Conservation (phyloP, 2,888 invertebrate genomes). For the Blastobasis adustella region DNA sequence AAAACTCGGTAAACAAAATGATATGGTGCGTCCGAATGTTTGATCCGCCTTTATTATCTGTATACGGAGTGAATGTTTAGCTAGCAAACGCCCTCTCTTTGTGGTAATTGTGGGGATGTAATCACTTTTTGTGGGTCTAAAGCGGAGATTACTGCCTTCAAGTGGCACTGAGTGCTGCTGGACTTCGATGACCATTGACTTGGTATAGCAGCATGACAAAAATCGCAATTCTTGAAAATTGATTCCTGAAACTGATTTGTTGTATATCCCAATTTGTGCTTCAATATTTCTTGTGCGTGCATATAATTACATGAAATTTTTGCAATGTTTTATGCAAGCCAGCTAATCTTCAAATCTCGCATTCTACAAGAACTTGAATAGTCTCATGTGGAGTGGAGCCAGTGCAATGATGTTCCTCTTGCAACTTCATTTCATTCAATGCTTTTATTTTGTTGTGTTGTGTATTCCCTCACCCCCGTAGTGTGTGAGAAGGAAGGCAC, state of each 20-base stretch:
- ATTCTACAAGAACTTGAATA: not conserved
- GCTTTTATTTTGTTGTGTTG: conserved; percentile 62
- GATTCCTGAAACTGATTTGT: no score
- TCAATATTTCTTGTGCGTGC: not conserved
- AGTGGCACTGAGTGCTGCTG: conserved; percentile 12
- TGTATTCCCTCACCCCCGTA: conserved; percentile 32
- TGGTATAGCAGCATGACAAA: no score
- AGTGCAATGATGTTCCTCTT: conserved; percentile 29
- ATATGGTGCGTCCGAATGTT: conserved; percentile 70
- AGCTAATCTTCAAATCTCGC: no score
- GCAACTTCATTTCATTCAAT: conserved; percentile 39
- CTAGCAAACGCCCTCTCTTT: conserved; percentile 56
- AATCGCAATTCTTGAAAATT: no score
- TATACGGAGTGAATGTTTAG: conserved; percentile 60
- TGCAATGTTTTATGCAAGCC: no score
- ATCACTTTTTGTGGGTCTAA: conserved; percentile 34
- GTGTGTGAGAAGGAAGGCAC: conserved; percentile 44
- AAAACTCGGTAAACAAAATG: conserved; percentile 74
- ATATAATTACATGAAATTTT: no score
- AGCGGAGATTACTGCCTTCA: conserved; percentile 31
- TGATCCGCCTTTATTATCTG: conserved; percentile 72
- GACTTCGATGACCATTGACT: no score
- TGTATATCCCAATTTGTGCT: not conserved
- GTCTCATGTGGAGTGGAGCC: not conserved
- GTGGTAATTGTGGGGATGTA: conserved; percentile 49